These are phyloP conservation scores for Hypsibius dujardini DNA, from an alignment of 1,140 invertebrate species.

Conservation along the genomic window DNA sequence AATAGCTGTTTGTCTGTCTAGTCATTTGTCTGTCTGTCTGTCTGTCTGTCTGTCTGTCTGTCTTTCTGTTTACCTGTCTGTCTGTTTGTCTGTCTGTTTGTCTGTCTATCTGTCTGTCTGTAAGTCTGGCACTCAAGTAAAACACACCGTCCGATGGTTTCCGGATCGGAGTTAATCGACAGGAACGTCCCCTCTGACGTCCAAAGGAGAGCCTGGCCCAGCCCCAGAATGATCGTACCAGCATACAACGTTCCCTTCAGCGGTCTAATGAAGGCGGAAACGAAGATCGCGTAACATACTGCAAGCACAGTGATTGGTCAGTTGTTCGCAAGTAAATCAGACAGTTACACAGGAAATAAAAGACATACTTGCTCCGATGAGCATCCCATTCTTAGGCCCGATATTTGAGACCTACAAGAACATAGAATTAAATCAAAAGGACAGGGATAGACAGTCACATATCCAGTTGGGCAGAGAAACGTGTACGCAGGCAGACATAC, in stretches of 20 bases:
- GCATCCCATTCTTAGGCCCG: constrained; percentile 63
- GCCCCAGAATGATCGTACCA: background rate
- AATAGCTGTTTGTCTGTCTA: too few species aligned
- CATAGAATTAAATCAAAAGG: background rate
- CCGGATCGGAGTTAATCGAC: constrained; percentile 63
- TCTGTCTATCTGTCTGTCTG: too few species aligned
- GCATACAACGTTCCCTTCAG: background rate
- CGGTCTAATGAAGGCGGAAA: constrained; percentile 9
- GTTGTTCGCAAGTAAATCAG: background rate
- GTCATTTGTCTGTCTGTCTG: too few species aligned
- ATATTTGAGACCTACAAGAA: constrained; percentile 45
- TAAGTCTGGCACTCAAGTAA: too few species aligned
- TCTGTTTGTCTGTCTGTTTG: too few species aligned
- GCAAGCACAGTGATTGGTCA: background rate
- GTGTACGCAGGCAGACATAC: too few species aligned
- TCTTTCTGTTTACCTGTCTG: too few species aligned
- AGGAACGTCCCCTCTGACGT: constrained; percentile 77
- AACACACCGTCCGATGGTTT: constrained; percentile 44
- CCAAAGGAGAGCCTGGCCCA: constrained; percentile 28
- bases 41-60: too few species aligned
- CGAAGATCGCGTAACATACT: constrained; percentile 9
- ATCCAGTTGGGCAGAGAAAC: too few species aligned
- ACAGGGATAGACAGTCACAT: too few species aligned
- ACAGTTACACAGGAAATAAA: background rate
- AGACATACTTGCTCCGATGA: constrained; percentile 44